Evolutionary conservation across 2,888 invertebrate genomes (phyloP), one percentile per base, ranked within the genome.

Genomic region (Mesochorus sp.): DNA sequence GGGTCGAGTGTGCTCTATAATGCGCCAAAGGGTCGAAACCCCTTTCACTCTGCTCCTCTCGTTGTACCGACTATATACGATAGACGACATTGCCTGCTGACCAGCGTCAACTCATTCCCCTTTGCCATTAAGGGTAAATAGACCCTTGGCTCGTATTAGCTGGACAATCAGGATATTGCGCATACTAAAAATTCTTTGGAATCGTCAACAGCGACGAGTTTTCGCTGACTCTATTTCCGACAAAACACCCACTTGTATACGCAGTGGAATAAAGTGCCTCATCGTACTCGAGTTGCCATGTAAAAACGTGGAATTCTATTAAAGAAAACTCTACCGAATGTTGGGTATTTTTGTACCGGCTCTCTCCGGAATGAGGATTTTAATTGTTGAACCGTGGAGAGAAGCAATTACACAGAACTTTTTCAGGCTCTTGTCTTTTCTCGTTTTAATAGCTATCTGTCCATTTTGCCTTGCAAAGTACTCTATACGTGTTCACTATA

Each of bases 391-490:
- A 37, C 39, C 53, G 53, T 19, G 34, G 59, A 39, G 61, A 70
- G 75, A 67, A 76, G 75, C 67, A 79, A 79, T 76, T 62, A 76
- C 42, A 76, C 66, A 71, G 19, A 76, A 76, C 59, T 68, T 59
- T 75, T 55, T 70, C 42, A 31, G 39, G 34, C 57, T 51, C 53
- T 14, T 44, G 28, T 26, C 24, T 37, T 57, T 49, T 26, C 49
- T 31, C 44, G 39, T 39, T 12, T 47, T 61, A 26, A 28, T 26
- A 39, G 10, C 26, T 12, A 10, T 31, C 17, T 31, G 17, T 31
- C 14, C 17, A 31, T 34, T 26, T 14, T 5, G 17, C 28, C 14
- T 31, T 8, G 31, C 37, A n/a, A 2, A 10, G 5, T 31, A 17
- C 53, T 55, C 24, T 39, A 34, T 59, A 57, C 14, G 19, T n/a